phyloP scores from a whole-genome alignment of 2,888 invertebrate species.

The Pediacus dermestoides region DNA sequence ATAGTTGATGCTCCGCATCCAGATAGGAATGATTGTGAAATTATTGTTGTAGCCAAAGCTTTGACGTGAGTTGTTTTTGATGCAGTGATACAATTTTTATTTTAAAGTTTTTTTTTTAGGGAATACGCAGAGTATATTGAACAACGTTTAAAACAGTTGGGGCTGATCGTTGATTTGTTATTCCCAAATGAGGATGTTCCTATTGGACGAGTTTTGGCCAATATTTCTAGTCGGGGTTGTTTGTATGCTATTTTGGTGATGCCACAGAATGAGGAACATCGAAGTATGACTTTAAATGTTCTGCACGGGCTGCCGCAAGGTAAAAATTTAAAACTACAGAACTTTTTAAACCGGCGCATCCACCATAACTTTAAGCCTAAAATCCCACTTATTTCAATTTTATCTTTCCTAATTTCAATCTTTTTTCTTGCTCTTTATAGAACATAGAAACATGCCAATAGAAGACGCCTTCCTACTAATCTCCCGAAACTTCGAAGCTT shows the following conservation, averaged over 20 bases:
- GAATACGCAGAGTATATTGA: slow-evolving; percentile 89
- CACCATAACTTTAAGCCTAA: no score
- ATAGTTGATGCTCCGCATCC: slow-evolving; percentile 39
- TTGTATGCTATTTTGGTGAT: slow-evolving; percentile 85
- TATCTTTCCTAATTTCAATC: slow-evolving; percentile 9
- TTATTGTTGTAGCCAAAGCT: slow-evolving; percentile 78
- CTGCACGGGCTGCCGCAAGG: slow-evolving; percentile 88
- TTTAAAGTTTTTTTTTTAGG: slow-evolving; percentile 46
- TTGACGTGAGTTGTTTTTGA: slow-evolving; percentile 65
- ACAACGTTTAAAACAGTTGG: slow-evolving; percentile 70
- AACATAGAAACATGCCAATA: slow-evolving; percentile 93
- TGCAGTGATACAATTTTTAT: slow-evolving; percentile 7
- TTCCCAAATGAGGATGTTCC: slow-evolving; percentile 90
- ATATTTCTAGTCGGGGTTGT: slow-evolving; percentile 83
- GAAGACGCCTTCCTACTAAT: slow-evolving; percentile 84
- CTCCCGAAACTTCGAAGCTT: slow-evolving; percentile 65
- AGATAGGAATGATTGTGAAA: slow-evolving; percentile 84
- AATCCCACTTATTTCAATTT: no score
- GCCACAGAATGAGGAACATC: slow-evolving; percentile 79
- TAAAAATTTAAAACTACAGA: no score
- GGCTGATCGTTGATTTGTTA: slow-evolving; percentile 79
- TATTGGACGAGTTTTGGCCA: slow-evolving; percentile 73
- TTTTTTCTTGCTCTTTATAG: no score
- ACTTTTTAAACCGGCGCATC: no score
- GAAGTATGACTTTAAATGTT: slow-evolving; percentile 85